Conservation (phyloP, 2,797 vertebrate genomes). For the Orientallactaga sibirica region DNA sequence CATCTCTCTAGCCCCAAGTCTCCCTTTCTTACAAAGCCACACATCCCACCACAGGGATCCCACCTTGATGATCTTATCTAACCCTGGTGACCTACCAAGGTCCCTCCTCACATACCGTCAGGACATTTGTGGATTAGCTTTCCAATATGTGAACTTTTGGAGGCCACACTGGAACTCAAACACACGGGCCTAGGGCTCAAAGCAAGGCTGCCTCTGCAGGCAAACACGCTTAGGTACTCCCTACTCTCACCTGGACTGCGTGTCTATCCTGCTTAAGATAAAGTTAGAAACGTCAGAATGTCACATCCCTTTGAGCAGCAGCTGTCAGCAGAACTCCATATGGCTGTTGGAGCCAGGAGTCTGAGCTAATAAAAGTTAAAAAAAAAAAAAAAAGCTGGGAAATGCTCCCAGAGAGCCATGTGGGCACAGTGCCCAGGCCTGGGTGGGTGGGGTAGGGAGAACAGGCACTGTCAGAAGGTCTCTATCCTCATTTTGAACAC, state of each 20-base stretch:
- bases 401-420: conserved; percentile 68
- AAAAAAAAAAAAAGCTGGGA: conserved; percentile 60
- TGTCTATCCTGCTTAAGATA: conserved; percentile 38
- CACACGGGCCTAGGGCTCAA: not conserved
- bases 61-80: not conserved
- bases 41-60: not conserved
- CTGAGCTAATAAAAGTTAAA: conserved; percentile 76
- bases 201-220: not conserved
- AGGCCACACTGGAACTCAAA: not conserved
- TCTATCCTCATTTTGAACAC: not conserved
- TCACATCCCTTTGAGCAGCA: conserved; percentile 69
- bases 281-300: conserved; percentile 75
- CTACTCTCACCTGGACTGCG: not conserved
- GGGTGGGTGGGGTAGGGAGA: not conserved
- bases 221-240: not conserved
- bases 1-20: too few species aligned
- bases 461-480: not conserved
- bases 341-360: conserved; percentile 73
- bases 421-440: conserved; percentile 39
- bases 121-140: not conserved
- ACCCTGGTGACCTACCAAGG: not conserved
- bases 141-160: not conserved
- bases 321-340: conserved; percentile 66
- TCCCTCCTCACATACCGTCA: not conserved
- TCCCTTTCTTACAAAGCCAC: not conserved